phyloP scores from a whole-genome alignment of 2,797 vertebrate genomes.

The Champsocephalus esox region DNA sequence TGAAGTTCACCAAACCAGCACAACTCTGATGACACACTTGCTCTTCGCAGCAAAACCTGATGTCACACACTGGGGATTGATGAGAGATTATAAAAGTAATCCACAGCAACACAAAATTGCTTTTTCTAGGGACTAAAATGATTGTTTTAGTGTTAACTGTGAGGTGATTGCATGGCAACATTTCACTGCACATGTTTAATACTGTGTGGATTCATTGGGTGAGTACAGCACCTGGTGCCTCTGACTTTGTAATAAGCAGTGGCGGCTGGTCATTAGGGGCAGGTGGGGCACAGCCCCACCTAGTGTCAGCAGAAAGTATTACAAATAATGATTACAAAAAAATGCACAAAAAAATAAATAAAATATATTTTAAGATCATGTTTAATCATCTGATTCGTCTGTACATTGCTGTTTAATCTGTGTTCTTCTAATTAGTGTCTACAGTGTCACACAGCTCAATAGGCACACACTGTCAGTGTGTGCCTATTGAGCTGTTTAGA shows the following conservation, averaged over 20 bases:
- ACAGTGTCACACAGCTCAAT: no score
- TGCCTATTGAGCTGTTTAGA: no score
- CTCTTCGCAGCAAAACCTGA: constrained; percentile 20
- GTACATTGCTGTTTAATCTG: no score
- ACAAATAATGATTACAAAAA: no score
- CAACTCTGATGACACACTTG: constrained; percentile 21
- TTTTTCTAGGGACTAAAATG: constrained; percentile 47
- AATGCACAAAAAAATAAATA: no score
- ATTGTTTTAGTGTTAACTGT: constrained; percentile 11
- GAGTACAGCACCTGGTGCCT: background rate
- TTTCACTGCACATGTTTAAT: background rate
- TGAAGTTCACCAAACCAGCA: background rate
- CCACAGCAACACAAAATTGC: constrained; percentile 44
- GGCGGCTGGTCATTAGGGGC: no score
- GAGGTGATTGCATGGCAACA: constrained; percentile 27
- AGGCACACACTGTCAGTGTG: no score
- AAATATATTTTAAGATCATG: no score
- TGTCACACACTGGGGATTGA: constrained; percentile 33
- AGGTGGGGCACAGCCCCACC: no score
- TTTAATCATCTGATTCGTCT: no score
- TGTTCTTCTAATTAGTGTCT: no score
- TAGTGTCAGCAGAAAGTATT: no score
- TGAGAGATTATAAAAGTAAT: constrained; percentile 67
- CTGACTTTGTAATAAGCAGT: background rate
- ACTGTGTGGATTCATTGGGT: background rate